A percentile compares a stretch with the other conserved stretches of the same genome.
These are phyloP conservation scores for Chelonus insularis DNA, from an alignment of 1,140 invertebrate genomes.

Conservation along the genomic window DNA sequence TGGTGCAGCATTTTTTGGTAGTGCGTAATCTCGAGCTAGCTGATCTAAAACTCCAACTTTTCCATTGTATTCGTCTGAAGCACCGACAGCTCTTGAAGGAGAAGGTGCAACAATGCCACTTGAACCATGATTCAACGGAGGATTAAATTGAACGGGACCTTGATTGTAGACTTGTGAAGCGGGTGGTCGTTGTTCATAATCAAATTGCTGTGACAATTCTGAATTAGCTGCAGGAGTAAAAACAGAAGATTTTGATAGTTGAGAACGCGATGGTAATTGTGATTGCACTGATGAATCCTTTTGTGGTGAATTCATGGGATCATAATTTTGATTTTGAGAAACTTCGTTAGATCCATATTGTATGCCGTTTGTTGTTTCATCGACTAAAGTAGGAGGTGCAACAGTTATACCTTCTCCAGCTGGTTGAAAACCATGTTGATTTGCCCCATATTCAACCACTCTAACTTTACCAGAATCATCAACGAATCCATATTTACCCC, in stretches of 20 bases:
- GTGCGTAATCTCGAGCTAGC: slow-evolving; percentile 76
- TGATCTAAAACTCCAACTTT: slow-evolving; percentile 73
- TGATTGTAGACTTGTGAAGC: slow-evolving; percentile 57
- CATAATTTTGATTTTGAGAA: slow-evolving; percentile 51
- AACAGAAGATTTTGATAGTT: slow-evolving; percentile 29
- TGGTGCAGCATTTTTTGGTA: slow-evolving; percentile 69
- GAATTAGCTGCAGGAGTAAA: slow-evolving; percentile 18
- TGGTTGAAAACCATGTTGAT: slow-evolving; percentile 84
- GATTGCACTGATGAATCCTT: slow-evolving; percentile 40
- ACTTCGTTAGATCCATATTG: slow-evolving; percentile 59
- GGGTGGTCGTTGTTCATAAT: slow-evolving; percentile 53
- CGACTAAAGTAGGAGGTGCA: slow-evolving; percentile 76
- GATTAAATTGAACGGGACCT: slow-evolving; percentile 52
- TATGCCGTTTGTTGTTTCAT: slow-evolving; percentile 65
- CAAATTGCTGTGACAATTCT: slow-evolving; percentile 37
- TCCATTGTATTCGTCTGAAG: background rate
- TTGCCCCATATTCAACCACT: slow-evolving; percentile 85
- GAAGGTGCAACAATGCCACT: background rate
- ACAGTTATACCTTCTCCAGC: slow-evolving; percentile 84
- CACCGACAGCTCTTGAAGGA: background rate
- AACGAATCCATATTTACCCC: slow-evolving; percentile 85
- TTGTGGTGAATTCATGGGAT: too few relatives aligned
- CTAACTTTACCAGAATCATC: slow-evolving; percentile 79
- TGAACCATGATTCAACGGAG: slow-evolving; percentile 37
- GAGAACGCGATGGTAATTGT: slow-evolving; percentile 20